phyloP scores from a whole-genome alignment of 2,797 vertebrate genomes.

The Epinephelus coioides region DNA sequence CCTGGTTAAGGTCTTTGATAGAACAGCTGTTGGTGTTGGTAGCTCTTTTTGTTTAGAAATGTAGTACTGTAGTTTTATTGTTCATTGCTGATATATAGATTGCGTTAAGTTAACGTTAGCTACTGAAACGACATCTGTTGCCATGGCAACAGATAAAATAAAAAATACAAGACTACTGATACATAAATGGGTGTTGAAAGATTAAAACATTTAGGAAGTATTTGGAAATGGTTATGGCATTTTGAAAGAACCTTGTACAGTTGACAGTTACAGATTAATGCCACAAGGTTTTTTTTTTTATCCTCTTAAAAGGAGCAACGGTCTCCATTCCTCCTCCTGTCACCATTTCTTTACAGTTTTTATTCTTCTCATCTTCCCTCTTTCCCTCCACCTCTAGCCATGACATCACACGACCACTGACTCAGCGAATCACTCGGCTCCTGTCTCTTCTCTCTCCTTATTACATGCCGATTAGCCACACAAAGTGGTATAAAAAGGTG shows the following conservation, averaged over 20 bases:
- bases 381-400: constrained; percentile 27
- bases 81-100: too few relatives aligned
- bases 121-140: too few relatives aligned
- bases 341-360: background rate
- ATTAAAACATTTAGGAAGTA: too few relatives aligned
- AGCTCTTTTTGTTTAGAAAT: too few relatives aligned
- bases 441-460: constrained; percentile 67
- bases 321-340: background rate
- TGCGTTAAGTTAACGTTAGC: too few relatives aligned
- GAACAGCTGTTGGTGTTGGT: too few relatives aligned
- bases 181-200: too few relatives aligned
- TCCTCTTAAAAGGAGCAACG: background rate
- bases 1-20: too few relatives aligned
- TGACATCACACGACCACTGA: constrained; percentile 59
- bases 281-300: background rate
- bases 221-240: background rate
- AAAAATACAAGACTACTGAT: too few relatives aligned
- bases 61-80: too few relatives aligned
- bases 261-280: background rate
- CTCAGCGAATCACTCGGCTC: constrained; percentile 59
- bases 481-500: constrained; percentile 80
- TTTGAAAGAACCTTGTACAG: background rate
- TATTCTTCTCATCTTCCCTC: background rate
- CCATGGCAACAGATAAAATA: too few relatives aligned
- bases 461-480: constrained; percentile 77